Base-by-base conservation (phyloP, 2,797 vertebrate species). In the Hemibagrus guttatus region DNA sequence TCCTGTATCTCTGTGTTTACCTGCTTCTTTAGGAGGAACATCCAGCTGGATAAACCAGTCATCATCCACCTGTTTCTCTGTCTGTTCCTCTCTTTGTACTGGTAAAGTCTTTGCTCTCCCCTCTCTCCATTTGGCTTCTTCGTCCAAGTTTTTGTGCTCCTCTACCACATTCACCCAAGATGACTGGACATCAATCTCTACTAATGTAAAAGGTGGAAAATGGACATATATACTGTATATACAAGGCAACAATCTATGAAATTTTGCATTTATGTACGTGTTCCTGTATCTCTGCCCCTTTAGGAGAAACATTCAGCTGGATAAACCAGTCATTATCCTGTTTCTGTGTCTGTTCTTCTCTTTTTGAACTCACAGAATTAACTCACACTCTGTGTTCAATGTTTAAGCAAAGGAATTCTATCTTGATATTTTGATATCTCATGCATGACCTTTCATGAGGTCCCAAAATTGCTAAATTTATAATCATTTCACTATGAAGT, bases 291-390 rank as follows among this genome's bases (percentile, higher is more conserved):
- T 71, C 89, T 86, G 78, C 26, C 85, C 87, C 86, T 88, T 80
- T 93, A 71, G 92, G 54, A 88, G 88, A 76, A 82, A 89, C 89
- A 81, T 93, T 90, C 86, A 93, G 88, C 85, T 91, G 81, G 64
- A 92, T 59, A 90, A 91, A 92, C 93, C 94, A 95, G 84, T 94
- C 91, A 31, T 95, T 93, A 0, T 93, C 85, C 13, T 89, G 89
- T 80, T 63, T 90, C 56, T 81, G 88, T 28, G 79, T 78, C 61
- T 89, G 84, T 12, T 85, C 58, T 26, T 72, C 52, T 79, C 63
- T 88, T 80, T 87, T 85, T 88, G 86, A 88, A 68, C 11, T 28
- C 35, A 69, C 17, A 49, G 46, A 49, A 49, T 49, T 49, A 88
- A 71, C 11, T 28, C 19, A 69, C 8, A 81, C 86, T 59, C 12